Evolutionary conservation across 1,140 invertebrate genomes (phyloP).

Genomic region (Laodelphax striatellus): DNA sequence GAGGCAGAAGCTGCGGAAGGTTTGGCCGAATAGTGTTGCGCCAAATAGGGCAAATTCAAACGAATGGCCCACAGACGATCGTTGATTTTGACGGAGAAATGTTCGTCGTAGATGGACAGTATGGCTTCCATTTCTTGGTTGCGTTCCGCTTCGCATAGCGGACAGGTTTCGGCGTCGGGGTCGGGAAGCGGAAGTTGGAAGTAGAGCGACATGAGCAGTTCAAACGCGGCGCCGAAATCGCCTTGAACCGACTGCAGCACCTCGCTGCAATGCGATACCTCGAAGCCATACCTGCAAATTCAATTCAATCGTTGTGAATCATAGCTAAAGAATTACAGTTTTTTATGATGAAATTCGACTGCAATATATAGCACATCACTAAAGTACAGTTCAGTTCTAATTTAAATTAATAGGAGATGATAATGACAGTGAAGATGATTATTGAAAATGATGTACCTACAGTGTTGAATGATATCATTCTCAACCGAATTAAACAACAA

Average conservation of each 20-base stretch:
- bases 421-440: too few relatives aligned
- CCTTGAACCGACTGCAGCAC: not conserved
- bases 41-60: not conserved
- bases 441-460: too few relatives aligned
- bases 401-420: too few relatives aligned
- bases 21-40: not conserved
- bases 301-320: too few relatives aligned
- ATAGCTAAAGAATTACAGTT: too few relatives aligned
- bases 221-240: not conserved
- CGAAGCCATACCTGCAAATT: not conserved
- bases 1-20: too few relatives aligned
- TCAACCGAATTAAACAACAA: too few relatives aligned
- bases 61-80: not conserved
- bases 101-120: not conserved
- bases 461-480: too few relatives aligned
- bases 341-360: too few relatives aligned
- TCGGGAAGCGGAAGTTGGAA: not conserved
- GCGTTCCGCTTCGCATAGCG: not conserved
- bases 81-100: not conserved
- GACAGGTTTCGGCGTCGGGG: too few relatives aligned
- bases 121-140: not conserved
- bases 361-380: too few relatives aligned
- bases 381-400: too few relatives aligned
- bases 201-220: not conserved
- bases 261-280: not conserved